Conservation (phyloP, 2,797 vertebrate genomes). For the Semaprochilodus insignis region DNA sequence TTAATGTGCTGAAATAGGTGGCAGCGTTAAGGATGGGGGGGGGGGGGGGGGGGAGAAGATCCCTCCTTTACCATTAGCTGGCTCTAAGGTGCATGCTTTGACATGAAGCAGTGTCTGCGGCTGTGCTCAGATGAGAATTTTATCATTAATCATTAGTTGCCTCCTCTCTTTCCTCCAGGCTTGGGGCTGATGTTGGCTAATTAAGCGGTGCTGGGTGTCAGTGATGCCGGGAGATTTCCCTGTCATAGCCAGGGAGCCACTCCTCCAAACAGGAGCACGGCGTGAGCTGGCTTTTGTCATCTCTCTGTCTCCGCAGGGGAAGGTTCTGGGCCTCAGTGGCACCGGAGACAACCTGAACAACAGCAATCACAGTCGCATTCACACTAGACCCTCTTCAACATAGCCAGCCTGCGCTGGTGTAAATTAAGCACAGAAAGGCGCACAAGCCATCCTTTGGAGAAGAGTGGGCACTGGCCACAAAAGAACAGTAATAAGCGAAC, state of each 20-base stretch:
- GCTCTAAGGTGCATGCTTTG: conserved; percentile 64
- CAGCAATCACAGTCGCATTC: conserved; percentile 26
- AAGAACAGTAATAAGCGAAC: not conserved
- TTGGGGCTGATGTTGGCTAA: conserved; percentile 77
- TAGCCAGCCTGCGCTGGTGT: not conserved
- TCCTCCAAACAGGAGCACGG: conserved; percentile 58
- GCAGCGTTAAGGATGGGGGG: conserved; percentile 52
- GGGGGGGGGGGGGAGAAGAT: conserved; percentile 12
- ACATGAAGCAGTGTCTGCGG: conserved; percentile 72
- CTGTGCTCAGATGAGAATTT: conserved; percentile 67
- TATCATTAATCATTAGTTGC: conserved; percentile 80
- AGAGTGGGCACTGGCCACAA: not conserved
- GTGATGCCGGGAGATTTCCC: conserved; percentile 69
- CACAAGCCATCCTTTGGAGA: not conserved
- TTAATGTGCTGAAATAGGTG: conserved; percentile 73
- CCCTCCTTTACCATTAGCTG: conserved; percentile 59
- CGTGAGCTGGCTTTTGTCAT: conserved; percentile 54
- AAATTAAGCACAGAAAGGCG: conserved; percentile 32
- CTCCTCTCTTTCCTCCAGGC: conserved; percentile 71
- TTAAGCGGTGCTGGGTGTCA: conserved; percentile 79
- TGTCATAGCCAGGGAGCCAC: conserved; percentile 58
- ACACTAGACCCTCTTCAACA: conserved; percentile 18
- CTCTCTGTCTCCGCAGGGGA: conserved; percentile 33
- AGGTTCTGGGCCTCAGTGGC: conserved; percentile 26
- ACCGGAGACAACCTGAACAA: conserved; percentile 30